Conservation (phyloP, 2,888 invertebrate genomes). For the Exephanes ischioxanthus region DNA sequence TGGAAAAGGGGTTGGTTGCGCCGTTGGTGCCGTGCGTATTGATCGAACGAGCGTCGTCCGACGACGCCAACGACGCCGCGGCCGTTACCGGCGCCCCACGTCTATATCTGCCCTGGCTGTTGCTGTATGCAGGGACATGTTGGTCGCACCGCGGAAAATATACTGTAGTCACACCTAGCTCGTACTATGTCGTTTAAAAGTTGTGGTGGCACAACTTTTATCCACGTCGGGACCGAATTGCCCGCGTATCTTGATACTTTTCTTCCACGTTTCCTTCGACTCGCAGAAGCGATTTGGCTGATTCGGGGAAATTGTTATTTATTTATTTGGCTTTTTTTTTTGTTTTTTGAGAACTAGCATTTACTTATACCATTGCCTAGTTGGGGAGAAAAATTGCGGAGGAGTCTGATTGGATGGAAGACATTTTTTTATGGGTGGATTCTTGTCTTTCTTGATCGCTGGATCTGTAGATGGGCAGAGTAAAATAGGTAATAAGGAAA, state of each 20-base stretch:
- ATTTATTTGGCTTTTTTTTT: neutral
- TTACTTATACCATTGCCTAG: no score
- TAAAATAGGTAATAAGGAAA: no score
- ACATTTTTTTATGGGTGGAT: no score
- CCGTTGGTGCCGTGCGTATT: slow-evolving; percentile 81
- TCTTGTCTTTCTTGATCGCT: no score
- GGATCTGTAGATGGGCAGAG: no score
- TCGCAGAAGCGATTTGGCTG: neutral
- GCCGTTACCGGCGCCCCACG: slow-evolving; percentile 75
- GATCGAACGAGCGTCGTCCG: slow-evolving; percentile 79
- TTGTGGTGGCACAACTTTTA: neutral
- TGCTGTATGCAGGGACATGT: slow-evolving; percentile 18
- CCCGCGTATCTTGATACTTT: slow-evolving; percentile 65
- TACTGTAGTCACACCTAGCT: slow-evolving; percentile 13
- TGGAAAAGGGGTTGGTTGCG: slow-evolving; percentile 64
- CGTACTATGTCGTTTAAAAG: neutral
- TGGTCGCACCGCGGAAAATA: slow-evolving; percentile 29
- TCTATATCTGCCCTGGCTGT: slow-evolving; percentile 10
- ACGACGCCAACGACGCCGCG: slow-evolving; percentile 72
- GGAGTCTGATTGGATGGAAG: no score
- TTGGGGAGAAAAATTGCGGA: no score
- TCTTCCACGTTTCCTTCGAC: slow-evolving; percentile 58
- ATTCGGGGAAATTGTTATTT: neutral
- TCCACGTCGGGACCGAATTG: slow-evolving; percentile 45
- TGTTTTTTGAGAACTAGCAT: neutral